Evolutionary conservation across 2,888 invertebrate species (phyloP).

Genomic region (Cephonodes hylas): DNA sequence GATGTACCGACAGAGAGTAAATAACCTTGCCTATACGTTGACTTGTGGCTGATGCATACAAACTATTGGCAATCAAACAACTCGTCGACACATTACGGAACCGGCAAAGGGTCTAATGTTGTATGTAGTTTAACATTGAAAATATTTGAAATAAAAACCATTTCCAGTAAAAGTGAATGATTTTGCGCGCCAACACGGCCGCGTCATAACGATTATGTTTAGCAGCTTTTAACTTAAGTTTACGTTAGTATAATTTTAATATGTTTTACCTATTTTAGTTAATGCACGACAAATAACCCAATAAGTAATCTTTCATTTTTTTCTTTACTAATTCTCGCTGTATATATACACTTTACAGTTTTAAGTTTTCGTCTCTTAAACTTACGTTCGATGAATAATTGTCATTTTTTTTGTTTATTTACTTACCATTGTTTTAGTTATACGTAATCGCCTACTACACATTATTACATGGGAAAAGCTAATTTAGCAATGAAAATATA

Average conservation of each 20-base stretch:
- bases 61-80: constrained; percentile 25
- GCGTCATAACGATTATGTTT: constrained; percentile 58
- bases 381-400: constrained; percentile 27
- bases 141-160: constrained; percentile 54
- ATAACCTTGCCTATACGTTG: constrained; percentile 31
- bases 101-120: constrained; percentile 31
- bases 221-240: constrained; percentile 74
- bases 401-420: constrained; percentile 38
- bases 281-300: constrained; percentile 69
- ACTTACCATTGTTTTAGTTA: constrained; percentile 59
- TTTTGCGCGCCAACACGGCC: constrained; percentile 43
- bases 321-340: constrained; percentile 48
- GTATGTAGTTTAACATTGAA: constrained; percentile 32
- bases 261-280: constrained; percentile 65
- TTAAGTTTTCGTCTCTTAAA: constrained; percentile 33
- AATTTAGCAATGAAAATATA: constrained; percentile 68
- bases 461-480: constrained; percentile 70
- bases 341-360: constrained; percentile 35
- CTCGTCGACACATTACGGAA: constrained; percentile 18
- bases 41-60: not conserved
- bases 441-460: constrained; percentile 78
- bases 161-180: constrained; percentile 48
- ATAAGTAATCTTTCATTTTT: constrained; percentile 53
- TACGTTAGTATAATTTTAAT: constrained; percentile 59
- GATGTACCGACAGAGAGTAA: constrained; percentile 33